These are phyloP conservation scores for Drosophila fulvimacula DNA, from an alignment of 2,888 invertebrate species.

Conservation along the genomic window DNA sequence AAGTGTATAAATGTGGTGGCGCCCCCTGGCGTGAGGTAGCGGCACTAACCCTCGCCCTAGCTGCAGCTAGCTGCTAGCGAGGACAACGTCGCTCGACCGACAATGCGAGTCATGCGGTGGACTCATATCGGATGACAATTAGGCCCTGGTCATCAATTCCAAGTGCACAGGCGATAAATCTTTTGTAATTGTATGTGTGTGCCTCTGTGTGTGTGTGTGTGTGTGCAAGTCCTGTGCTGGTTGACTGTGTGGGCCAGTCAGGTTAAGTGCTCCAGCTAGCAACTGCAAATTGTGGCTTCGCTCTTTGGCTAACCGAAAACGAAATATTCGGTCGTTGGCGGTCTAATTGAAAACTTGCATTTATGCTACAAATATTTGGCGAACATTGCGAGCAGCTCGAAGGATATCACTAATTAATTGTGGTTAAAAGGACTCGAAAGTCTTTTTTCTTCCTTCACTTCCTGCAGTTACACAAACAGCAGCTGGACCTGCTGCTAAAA, in stretches of 20 bases:
- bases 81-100: constrained; percentile 61
- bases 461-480: background rate
- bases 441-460: too few species aligned
- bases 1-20: constrained; percentile 75
- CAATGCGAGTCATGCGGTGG: constrained; percentile 81
- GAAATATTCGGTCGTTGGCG: constrained; percentile 53
- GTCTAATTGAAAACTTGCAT: constrained; percentile 58
- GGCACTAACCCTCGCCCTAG: background rate
- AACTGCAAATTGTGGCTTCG: constrained; percentile 56
- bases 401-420: constrained; percentile 12
- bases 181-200: constrained; percentile 75
- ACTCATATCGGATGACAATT: constrained; percentile 80
- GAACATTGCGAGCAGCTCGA: background rate
- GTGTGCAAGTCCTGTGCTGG: background rate
- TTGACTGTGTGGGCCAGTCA: constrained; percentile 14
- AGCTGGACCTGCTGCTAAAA: constrained; percentile 5
- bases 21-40: constrained; percentile 59
- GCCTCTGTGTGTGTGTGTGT: constrained; percentile 9
- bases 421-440: too few species aligned
- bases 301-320: constrained; percentile 44
- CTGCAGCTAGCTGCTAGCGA: constrained; percentile 30
- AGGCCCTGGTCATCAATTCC: constrained; percentile 80
- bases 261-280: constrained; percentile 66
- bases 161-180: constrained; percentile 81
- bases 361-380: constrained; percentile 4